Evolutionary conservation across 2,888 invertebrate genomes (phyloP), one percentile per base, ranked within the genome.

Genomic region (Dexiosoma caninum): DNA sequence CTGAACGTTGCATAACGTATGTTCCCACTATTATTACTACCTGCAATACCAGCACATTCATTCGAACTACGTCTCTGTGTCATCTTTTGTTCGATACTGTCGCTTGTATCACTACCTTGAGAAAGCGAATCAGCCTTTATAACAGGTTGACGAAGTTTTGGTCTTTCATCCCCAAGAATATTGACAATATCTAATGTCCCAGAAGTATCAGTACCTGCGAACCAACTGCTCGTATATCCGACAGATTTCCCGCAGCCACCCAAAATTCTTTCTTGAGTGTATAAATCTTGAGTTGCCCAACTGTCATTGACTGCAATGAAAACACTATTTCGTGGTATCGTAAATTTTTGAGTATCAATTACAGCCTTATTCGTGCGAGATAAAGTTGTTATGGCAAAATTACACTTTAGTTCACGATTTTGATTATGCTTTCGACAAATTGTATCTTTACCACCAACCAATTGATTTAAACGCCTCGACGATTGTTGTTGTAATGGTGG

Each of bases 301-400:
- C 77, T 69, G 84, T 93, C 93, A n/a, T 92, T 93, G 1, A 93
- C 93, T 1, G 93, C 93, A 82, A 93, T 92, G 90, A 93, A 92
- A 10, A 93, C 92, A 27, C 93, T 92, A 59, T 92, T 92, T 10
- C 89, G 87, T 51, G 88, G 88, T 82, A 90, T 86, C 75, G 87
- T 89, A 71, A 88, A 88, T 74, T 87, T 86, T 57, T 69, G 70
- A 12, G 66, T 40, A 14, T 82, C 62, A 23, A 75, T 64, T 81
- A 81, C 55, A 42, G 83, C 78, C 83, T 84, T 83, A 71, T 70
- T 84, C 51, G 86, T 87, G 76, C 88, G 84, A 12, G 89, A 88
- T 66, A 90, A 85, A 77, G 90, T 89, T 74, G 90, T 89, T 82
- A 91, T 89, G 67, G 90, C 90, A 81, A 90, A 87, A 86, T 91